phyloP scores from a whole-genome alignment of 2,113 vertebrate genomes.

The Catagonus wagneri region DNA sequence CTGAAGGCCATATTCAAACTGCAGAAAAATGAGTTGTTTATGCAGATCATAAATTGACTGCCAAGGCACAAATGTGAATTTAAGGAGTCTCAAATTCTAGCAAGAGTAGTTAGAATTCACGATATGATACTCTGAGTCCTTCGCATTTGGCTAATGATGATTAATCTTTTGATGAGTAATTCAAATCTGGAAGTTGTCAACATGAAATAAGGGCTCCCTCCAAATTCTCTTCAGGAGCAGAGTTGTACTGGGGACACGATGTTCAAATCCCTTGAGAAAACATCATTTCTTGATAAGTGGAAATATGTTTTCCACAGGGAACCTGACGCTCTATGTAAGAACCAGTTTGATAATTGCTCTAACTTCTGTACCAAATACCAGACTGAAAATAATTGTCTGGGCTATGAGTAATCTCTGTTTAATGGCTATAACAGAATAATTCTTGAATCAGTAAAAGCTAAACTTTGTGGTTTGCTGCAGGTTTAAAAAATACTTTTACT shows the following conservation, averaged over 20 bases:
- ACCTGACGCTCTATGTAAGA: slow-evolving; percentile 32
- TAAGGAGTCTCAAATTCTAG: slow-evolving; percentile 57
- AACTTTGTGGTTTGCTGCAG: background rate
- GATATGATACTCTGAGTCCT: background rate
- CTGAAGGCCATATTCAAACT: slow-evolving; percentile 69
- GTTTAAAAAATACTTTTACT: slow-evolving; percentile 36
- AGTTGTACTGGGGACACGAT: slow-evolving; percentile 32
- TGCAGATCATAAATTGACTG: slow-evolving; percentile 69
- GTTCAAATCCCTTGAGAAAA: slow-evolving; percentile 54
- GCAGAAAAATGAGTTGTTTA: slow-evolving; percentile 71
- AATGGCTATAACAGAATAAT: slow-evolving; percentile 45
- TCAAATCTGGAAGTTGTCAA: slow-evolving; percentile 65
- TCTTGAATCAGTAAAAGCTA: slow-evolving; percentile 14
- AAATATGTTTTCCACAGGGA: slow-evolving; percentile 57
- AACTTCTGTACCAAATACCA: slow-evolving; percentile 67
- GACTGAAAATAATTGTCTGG: slow-evolving; percentile 60
- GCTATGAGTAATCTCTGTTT: slow-evolving; percentile 59
- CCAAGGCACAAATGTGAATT: slow-evolving; percentile 57
- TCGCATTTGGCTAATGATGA: slow-evolving; percentile 33
- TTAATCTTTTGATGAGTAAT: slow-evolving; percentile 69
- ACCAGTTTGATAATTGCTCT: slow-evolving; percentile 59
- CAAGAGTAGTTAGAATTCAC: slow-evolving; percentile 54
- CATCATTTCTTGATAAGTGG: slow-evolving; percentile 54
- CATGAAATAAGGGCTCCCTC: slow-evolving; percentile 23
- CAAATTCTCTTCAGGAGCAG: background rate